phyloP scores from a whole-genome alignment of 2,888 invertebrate species.

The Sclerodermus sp. region DNA sequence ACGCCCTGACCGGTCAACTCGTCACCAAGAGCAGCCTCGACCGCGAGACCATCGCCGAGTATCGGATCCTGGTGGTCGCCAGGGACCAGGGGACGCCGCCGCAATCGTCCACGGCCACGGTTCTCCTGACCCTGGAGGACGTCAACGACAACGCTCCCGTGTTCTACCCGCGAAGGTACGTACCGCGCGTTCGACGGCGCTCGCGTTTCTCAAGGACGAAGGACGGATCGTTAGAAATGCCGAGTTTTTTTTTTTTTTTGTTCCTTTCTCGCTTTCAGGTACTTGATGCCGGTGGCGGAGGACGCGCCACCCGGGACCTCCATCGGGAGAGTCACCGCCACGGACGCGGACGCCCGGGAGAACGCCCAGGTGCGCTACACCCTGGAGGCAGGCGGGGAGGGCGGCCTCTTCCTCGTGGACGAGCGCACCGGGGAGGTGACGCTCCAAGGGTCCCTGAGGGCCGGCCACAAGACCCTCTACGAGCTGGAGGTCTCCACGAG shows the following conservation, averaged over 20 bases:
- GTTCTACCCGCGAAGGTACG: constrained; percentile 86
- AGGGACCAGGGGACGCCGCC: constrained; percentile 90
- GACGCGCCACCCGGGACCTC: constrained; percentile 67
- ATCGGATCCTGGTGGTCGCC: constrained; percentile 83
- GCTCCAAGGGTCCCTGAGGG: constrained; percentile 68
- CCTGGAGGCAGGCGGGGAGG: constrained; percentile 76
- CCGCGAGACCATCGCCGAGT: constrained; percentile 76
- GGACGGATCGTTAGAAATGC: too few species aligned
- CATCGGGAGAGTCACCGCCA: constrained; percentile 76
- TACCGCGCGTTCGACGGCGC: too few species aligned
- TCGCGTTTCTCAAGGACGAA: too few species aligned
- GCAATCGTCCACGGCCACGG: constrained; percentile 86
- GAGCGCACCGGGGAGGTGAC: constrained; percentile 75
- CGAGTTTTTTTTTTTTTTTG: too few species aligned
- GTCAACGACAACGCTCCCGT: constrained; percentile 91
- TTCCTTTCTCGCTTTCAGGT: too few species aligned
- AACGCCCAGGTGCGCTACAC: constrained; percentile 81
- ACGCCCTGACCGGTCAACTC: constrained; percentile 82
- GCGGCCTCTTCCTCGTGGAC: constrained; percentile 80
- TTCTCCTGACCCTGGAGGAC: constrained; percentile 78
- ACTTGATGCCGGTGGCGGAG: constrained; percentile 77
- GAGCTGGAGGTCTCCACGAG: constrained; percentile 76
- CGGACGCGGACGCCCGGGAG: constrained; percentile 85
- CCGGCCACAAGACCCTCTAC: constrained; percentile 70
- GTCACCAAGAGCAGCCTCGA: constrained; percentile 78